phyloP scores from a whole-genome alignment of 2,113 vertebrate genomes.

The Turnix velox region DNA sequence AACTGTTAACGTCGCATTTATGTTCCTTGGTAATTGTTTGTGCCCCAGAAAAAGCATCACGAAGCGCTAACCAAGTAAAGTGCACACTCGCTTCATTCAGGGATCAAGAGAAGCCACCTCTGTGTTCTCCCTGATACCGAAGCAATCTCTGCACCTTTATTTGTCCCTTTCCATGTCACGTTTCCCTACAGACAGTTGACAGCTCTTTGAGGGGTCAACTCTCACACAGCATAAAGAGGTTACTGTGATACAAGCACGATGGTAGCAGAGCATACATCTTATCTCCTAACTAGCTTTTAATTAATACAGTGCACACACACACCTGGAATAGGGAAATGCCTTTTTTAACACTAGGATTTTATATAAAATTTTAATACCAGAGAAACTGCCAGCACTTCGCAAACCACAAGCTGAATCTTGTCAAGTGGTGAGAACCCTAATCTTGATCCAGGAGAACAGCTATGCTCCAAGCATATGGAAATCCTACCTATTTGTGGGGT shows the following conservation, averaged over 20 bases:
- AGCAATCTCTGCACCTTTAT: not conserved
- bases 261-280: not conserved
- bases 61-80: not conserved
- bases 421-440: not conserved
- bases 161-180: not conserved
- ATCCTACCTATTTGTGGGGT: not conserved
- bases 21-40: not conserved
- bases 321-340: not conserved
- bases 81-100: accelerated
- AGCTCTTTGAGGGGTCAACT: not conserved
- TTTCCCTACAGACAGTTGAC: not conserved
- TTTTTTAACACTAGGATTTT: not conserved
- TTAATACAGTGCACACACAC: not conserved
- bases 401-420: slow-evolving; percentile 22
- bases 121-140: not conserved
- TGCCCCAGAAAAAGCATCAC: not conserved
- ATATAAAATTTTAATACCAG: not conserved
- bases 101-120: not conserved
- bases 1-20: not conserved
- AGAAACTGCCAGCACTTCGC: not conserved
- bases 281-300: not conserved
- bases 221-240: not conserved
- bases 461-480: not conserved
- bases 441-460: slow-evolving; percentile 16
- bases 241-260: not conserved